Evolutionary conservation across 1,140 invertebrate genomes (phyloP), one percentile per base, ranked within the genome.

Genomic region (Magallana ariakensis): DNA sequence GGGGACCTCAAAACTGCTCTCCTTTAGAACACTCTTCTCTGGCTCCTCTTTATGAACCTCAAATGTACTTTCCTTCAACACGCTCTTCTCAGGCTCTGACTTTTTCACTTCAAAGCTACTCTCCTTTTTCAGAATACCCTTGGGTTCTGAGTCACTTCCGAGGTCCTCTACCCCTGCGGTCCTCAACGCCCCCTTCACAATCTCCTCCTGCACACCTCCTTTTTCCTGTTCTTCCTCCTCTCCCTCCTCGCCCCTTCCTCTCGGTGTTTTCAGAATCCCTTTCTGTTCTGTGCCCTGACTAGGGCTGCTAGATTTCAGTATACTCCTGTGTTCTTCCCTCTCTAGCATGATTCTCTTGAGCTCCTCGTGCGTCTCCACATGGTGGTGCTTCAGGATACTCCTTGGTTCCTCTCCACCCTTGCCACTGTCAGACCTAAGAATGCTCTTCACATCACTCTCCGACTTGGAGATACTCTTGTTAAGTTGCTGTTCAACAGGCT

Each of bases 1-100:
- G 8, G 83, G 80, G 46, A 84, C 84, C 57, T 92, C 91, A 86
- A 91, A 91, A 26, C 85, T 90, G 56, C 87, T 88, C 26, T 91
- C 90, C 80, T 90, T 91, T 83, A 90, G 89, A 4, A 91, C 83
- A 81, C 91, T 89, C 83, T 89, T 87, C 86, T 81, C 85, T n/a
- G 85, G 75, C 83, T 90, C 89, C 89, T 96, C 96, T 57, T 62
- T 53, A 26, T 55, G 26, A 80, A 82, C 80, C 66, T 85, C n/a
- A 54, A 93, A 92, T 16, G 94, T 92, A 7, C 95, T 94, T 87
- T 96, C 95, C 87, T 95, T 95, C 84, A 94, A 94, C 87, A 96
- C 96, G 70, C 95, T 95, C 10, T 95, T 94, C 82, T 96, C 95
- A 7, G 88, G 83, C 90, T 96, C 96, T 83, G 95, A 87, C 56